A percentile compares a stretch with the other conserved stretches of the same genome.
phyloP scores from a whole-genome alignment of 2,113 vertebrate genomes.

The Myotis davidii region DNA sequence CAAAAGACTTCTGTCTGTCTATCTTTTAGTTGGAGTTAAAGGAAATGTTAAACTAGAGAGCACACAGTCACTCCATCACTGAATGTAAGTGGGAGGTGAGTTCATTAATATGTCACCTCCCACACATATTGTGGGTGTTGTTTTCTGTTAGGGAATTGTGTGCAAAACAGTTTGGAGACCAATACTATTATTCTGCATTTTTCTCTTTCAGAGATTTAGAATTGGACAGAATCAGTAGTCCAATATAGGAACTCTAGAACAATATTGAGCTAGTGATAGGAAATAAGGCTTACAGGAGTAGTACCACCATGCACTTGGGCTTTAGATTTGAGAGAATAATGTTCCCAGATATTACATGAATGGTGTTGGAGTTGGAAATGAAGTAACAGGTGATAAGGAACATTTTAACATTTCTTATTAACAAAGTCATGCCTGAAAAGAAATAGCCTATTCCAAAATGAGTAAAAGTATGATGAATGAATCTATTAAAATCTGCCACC shows the following conservation, averaged over 20 bases:
- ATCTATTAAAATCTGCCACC: not conserved
- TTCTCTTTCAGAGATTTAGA: not conserved
- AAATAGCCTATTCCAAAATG: not conserved
- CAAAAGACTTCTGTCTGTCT: not conserved
- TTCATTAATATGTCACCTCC: not conserved
- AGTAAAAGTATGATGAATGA: not conserved
- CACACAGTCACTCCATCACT: not conserved
- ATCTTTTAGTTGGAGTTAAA: not conserved
- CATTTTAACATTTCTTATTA: not conserved
- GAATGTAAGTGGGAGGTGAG: not conserved
- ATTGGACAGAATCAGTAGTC: not conserved
- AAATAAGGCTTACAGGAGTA: not conserved
- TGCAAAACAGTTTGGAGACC: not conserved
- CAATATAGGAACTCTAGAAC: not conserved
- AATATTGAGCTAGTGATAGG: not conserved
- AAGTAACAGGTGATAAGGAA: not conserved
- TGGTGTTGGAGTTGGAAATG: not conserved
- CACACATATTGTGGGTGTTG: no score
- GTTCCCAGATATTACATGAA: not conserved
- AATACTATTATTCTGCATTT: not conserved
- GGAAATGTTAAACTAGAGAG: not conserved
- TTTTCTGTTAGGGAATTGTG: not conserved
- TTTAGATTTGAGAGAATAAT: not conserved
- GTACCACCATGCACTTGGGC: not conserved
- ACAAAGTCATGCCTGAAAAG: not conserved